Base-by-base conservation (phyloP, 1,140 invertebrate genomes). In the Antheraea mylitta region DNA sequence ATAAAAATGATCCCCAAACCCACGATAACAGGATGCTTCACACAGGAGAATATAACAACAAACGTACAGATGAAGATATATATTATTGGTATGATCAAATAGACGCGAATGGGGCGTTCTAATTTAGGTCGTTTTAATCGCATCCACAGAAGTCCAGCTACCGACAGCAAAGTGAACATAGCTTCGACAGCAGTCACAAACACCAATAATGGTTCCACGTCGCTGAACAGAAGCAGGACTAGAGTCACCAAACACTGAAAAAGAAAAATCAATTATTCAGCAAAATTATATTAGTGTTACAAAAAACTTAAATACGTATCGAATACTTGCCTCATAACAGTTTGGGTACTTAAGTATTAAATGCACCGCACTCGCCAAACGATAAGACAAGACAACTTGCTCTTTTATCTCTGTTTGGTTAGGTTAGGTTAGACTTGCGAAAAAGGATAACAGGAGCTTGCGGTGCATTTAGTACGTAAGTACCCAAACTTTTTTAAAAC, bases 101-200 rank as follows among this genome's bases (percentile, higher is more conserved):
- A 94, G 0, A 97, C 96, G 89, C 94, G 89, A 67, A 98, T 98
- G 0, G 98, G 98, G 70, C 98, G 92, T 11, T 93, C 84, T 22
- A 95, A 86, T 68, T 97, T 85, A 0, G 98, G 97, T 66, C 93
- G 93, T 62, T 95, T 97, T 77, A 95, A 95, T 60, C 98, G 95
- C 85, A 99, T 92, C 94, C 96, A 98, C 7, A 99, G 87, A 36
- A 99, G 92, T 22, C 97, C 98, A 16, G 95, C 93, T 0, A 99
- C 96, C 13, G 98, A 98, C 30, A 97, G 92, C 13, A 97, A 94
- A n/a, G 97, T 98, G 83, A 99, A 99, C n/a, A 98, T 92, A 11
- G 97, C 96, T 92, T 99, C 98, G 60, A 98, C 97, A 83, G 98
- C 98, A 64, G 96, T 97, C 22, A 98, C 96, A 88, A 98, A 99